Evolutionary conservation across 2,113 vertebrate genomes (phyloP).

Genomic region (Rhipidura dahli): DNA sequence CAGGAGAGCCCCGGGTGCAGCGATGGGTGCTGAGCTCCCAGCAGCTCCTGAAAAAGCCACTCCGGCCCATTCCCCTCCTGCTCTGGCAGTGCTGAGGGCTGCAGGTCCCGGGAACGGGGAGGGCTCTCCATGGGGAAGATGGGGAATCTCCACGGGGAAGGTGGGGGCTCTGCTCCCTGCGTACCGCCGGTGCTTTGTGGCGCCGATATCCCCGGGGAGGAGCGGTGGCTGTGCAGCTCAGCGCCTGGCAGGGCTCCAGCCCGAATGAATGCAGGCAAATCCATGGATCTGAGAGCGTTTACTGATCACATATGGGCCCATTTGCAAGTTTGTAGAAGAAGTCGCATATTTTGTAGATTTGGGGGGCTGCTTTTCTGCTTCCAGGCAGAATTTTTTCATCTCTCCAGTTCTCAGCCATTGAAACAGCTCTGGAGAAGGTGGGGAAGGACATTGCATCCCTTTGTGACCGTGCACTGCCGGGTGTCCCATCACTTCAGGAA

Average conservation of each 20-base stretch:
- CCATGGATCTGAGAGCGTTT: conserved; percentile 28
- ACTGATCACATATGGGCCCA: conserved; percentile 53
- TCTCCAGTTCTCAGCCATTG: not conserved
- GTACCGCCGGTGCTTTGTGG: not conserved
- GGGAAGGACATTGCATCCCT: rapidly evolving
- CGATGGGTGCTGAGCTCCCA: rapidly evolving
- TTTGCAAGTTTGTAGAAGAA: conserved; percentile 61
- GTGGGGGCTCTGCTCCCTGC: not conserved
- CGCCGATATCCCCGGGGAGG: not conserved
- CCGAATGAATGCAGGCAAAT: conserved; percentile 52
- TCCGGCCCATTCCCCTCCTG: not conserved
- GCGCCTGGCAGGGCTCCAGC: conserved; percentile 20
- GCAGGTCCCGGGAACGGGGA: not conserved
- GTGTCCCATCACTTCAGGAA: not conserved
- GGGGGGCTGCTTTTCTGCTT: conserved; percentile 30
- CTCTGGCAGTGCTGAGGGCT: not conserved
- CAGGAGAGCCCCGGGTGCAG: not conserved
- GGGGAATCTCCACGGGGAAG: not conserved
- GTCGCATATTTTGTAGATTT: conserved; percentile 30
- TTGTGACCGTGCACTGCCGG: rapidly evolving
- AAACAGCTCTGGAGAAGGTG: not conserved
- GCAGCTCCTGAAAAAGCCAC: rapidly evolving
- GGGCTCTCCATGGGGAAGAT: not conserved
- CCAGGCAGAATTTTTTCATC: not conserved
- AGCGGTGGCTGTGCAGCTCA: conserved; percentile 21